A percentile compares a stretch with the other conserved stretches of the same genome.
Conservation (phyloP, 1,140 invertebrate species). For the Drosophila mayri region DNA sequence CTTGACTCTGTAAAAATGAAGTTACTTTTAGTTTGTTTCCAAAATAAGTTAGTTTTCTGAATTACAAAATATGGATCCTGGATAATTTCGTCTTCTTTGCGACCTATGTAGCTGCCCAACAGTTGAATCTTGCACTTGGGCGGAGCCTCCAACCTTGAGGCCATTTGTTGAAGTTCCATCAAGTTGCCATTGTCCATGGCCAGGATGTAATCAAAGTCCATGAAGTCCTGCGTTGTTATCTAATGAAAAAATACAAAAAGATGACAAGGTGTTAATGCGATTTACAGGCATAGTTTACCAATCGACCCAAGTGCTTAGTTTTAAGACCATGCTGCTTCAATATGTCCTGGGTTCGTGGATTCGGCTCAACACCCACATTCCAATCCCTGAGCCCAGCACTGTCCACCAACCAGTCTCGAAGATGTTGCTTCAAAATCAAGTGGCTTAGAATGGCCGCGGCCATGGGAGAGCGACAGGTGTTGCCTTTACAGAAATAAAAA, state of each 20-base stretch:
- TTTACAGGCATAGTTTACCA: conserved; percentile 84
- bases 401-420: conserved; percentile 92
- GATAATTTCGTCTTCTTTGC: conserved; percentile 90
- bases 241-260: conserved; percentile 72
- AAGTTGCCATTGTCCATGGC: conserved; percentile 95
- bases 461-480: conserved; percentile 97
- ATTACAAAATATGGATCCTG: conserved; percentile 94
- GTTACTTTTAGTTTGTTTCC: neutral
- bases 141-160: conserved; percentile 84
- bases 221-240: conserved; percentile 90
- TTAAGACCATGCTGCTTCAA: conserved; percentile 88
- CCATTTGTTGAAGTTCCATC: conserved; percentile 87
- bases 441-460: conserved; percentile 95
- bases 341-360: conserved; percentile 89
- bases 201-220: conserved; percentile 93
- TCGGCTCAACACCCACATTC: conserved; percentile 92
- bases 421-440: conserved; percentile 87
- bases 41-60: too few relatives aligned
- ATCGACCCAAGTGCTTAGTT: conserved; percentile 89
- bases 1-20: conserved; percentile 45
- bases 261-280: neutral
- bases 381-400: conserved; percentile 94
- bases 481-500: conserved; percentile 86
- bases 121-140: conserved; percentile 90
- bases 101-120: conserved; percentile 92